Evolutionary conservation across 2,888 invertebrate genomes (phyloP).

Genomic region (Pocota personata): DNA sequence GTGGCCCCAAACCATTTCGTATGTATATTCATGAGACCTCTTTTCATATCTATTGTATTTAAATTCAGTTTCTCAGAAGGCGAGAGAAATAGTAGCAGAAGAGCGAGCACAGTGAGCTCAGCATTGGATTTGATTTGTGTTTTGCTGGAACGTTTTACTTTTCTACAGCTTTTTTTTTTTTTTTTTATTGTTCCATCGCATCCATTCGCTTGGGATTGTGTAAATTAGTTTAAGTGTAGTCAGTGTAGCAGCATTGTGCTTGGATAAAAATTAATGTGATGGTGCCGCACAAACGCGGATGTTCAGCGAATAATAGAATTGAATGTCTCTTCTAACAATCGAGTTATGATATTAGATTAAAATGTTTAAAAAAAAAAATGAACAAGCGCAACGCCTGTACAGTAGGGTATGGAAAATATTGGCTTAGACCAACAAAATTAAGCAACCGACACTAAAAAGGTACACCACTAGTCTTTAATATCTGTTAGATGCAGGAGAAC

Average conservation of each 20-base stretch:
- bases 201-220: conserved; percentile 44
- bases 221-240: conserved; percentile 70
- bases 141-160: conserved; percentile 25
- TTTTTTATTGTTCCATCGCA: conserved; percentile 44
- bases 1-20: neutral
- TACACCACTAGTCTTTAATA: no score
- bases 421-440: neutral
- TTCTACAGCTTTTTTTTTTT: conserved; percentile 10
- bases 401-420: conserved; percentile 34
- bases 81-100: neutral
- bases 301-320: conserved; percentile 68
- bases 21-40: conserved; percentile 30
- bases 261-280: conserved; percentile 67
- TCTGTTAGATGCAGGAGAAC: neutral
- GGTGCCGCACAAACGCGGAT: conserved; percentile 73
- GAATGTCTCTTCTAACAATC: conserved; percentile 72
- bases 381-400: conserved; percentile 42
- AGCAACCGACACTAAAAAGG: neutral
- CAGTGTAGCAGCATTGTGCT: conserved; percentile 65
- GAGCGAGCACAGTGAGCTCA: conserved; percentile 28
- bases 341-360: conserved; percentile 73
- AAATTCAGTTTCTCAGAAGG: conserved; percentile 43
- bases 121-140: conserved; percentile 62
- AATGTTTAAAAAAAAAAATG: conserved; percentile 51
- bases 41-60: conserved; percentile 51